phyloP scores from a whole-genome alignment of 2,888 invertebrate species.

The Tetragonula carbonaria region DNA sequence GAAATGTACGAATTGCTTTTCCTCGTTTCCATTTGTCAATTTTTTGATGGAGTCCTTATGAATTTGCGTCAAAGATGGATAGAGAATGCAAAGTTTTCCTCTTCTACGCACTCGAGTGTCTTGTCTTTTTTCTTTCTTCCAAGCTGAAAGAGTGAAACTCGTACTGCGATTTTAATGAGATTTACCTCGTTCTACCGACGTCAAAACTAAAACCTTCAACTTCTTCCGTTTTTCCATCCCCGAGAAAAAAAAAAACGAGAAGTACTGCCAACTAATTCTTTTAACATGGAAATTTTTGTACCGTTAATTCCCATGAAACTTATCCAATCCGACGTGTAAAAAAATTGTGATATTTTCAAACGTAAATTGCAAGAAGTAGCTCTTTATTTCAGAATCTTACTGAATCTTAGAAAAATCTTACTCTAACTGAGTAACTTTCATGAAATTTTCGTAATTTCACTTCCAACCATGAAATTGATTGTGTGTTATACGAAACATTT shows the following conservation, averaged over 20 bases:
- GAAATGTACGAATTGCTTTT: background rate
- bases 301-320: conserved; percentile 3
- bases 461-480: background rate
- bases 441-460: background rate
- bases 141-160: conserved; percentile 23
- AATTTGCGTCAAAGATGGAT: conserved; percentile 18
- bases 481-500: too few relatives aligned
- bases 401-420: background rate
- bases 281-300: conserved; percentile 11
- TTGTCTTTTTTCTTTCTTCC: conserved; percentile 27
- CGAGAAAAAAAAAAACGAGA: background rate
- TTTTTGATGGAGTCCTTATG: conserved; percentile 12
- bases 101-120: conserved; percentile 49
- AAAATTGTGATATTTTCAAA: background rate
- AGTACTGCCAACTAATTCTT: background rate
- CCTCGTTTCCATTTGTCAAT: conserved; percentile 12
- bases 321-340: background rate
- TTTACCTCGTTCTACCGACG: conserved; percentile 56
- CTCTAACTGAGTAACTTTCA: background rate
- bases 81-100: conserved; percentile 44
- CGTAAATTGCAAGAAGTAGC: background rate
- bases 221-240: conserved; percentile 1
- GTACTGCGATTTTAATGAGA: conserved; percentile 68
- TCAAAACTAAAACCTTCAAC: conserved; percentile 55
- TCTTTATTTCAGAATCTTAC: background rate